Percentiles rank a stretch among this genome's conserved stretches.
These are phyloP conservation scores for Protonibea diacanthus DNA, from an alignment of 2,797 vertebrate species.

Conservation along the genomic window DNA sequence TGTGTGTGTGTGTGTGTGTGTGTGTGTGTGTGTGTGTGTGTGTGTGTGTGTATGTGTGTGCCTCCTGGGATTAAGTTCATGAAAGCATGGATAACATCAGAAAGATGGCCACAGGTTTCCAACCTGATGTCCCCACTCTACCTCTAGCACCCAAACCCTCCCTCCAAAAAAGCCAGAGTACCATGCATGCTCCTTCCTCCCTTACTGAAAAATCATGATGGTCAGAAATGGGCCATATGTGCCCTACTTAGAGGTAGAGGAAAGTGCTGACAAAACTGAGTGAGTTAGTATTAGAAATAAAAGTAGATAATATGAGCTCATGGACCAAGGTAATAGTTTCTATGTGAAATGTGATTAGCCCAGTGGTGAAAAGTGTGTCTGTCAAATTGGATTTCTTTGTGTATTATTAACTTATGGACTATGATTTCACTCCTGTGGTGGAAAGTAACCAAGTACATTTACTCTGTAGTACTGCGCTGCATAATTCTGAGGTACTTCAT, in stretches of 20 bases:
- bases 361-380: slow-evolving; percentile 28
- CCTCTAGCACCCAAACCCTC: slow-evolving; percentile 43
- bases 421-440: background rate
- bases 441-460: background rate
- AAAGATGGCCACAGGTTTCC: slow-evolving; percentile 78
- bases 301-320: slow-evolving; percentile 34
- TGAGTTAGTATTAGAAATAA: slow-evolving; percentile 19
- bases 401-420: background rate
- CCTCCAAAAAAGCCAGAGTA: slow-evolving; percentile 11
- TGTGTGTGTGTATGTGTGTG: slow-evolving; percentile 45
- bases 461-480: background rate
- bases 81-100: slow-evolving; percentile 73
- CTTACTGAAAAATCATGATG: slow-evolving; percentile 36
- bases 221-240: slow-evolving; percentile 64
- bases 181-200: slow-evolving; percentile 25
- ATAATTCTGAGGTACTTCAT: background rate
- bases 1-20: slow-evolving; percentile 36
- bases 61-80: slow-evolving; percentile 72
- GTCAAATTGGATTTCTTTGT: slow-evolving; percentile 32
- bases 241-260: slow-evolving; percentile 58
- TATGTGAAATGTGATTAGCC: slow-evolving; percentile 36
- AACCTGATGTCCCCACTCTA: slow-evolving; percentile 73
- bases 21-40: slow-evolving; percentile 36
- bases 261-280: slow-evolving; percentile 43
- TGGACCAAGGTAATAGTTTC: slow-evolving; percentile 22